phyloP scores from a whole-genome alignment of 2,888 invertebrate species.

The Microplitis manilae region DNA sequence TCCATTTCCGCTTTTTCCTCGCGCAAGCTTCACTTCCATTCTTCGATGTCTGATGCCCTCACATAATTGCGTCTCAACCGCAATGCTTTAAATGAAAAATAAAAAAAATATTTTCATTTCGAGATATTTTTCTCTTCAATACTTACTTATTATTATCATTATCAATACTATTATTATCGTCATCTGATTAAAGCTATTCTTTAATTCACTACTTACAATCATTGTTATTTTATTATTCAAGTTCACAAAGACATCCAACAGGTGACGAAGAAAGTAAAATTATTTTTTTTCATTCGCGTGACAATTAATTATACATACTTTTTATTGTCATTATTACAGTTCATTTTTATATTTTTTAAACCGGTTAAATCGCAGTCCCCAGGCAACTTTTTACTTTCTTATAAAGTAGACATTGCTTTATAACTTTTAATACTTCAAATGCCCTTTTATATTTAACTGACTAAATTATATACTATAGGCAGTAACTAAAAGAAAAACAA shows the following conservation, averaged over 20 bases:
- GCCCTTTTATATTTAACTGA: not conserved
- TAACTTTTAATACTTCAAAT: not conserved
- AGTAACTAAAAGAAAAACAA: too few species aligned
- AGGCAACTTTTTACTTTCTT: not conserved
- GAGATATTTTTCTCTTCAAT: not conserved
- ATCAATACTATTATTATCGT: too few species aligned
- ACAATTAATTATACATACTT: not conserved
- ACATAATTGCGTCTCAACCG: constrained; percentile 34
- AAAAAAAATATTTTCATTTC: constrained; percentile 2
- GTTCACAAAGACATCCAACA: not conserved
- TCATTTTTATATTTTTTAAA: not conserved
- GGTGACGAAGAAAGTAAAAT: constrained; percentile 5
- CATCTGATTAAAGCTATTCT: too few species aligned
- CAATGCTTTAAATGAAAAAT: not conserved
- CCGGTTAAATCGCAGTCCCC: not conserved
- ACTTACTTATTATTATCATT: too few species aligned
- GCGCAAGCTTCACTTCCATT: not conserved
- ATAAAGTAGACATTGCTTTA: not conserved
- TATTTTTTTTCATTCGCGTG: not conserved
- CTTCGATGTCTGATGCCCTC: constrained; percentile 15
- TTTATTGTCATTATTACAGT: not conserved
- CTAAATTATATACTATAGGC: too few species aligned
- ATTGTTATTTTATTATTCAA: too few species aligned
- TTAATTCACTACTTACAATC: too few species aligned
- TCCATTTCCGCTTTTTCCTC: constrained; percentile 34